phyloP scores from a whole-genome alignment of 2,113 vertebrate species.

The Cyrtonyx montezumae region DNA sequence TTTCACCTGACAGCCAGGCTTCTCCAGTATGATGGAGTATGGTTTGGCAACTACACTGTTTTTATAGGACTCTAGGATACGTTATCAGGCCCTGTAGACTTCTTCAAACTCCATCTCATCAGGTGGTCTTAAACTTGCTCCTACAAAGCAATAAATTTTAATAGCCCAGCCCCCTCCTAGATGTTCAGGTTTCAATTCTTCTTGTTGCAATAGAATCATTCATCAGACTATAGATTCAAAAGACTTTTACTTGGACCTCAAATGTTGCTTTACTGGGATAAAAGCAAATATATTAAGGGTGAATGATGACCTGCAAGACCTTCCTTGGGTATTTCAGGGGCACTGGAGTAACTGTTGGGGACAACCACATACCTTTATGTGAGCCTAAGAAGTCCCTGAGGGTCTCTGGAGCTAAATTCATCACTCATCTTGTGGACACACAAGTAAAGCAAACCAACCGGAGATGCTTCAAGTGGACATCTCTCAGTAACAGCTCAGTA shows the following conservation, averaged over 20 bases:
- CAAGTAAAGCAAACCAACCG: background rate
- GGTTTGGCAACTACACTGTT: no score
- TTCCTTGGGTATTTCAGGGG: background rate
- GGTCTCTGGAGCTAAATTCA: background rate
- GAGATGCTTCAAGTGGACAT: rapidly evolving
- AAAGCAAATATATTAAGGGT: background rate
- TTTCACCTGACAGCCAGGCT: no score
- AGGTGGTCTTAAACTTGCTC: no score
- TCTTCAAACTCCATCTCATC: no score
- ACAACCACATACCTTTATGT: rapidly evolving
- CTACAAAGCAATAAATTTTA: no score
- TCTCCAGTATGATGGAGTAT: no score
- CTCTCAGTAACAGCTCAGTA: background rate
- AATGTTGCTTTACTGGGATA: background rate
- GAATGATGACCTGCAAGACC: background rate
- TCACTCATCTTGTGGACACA: no score
- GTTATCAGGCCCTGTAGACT: no score
- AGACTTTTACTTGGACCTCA: background rate
- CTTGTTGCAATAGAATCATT: background rate
- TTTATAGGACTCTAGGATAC: no score
- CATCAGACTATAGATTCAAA: background rate
- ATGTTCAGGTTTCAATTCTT: background rate
- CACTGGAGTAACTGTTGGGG: background rate
- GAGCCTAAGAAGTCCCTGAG: background rate
- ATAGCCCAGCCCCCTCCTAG: no score